A percentile compares a stretch with the other conserved stretches of the same genome.
Conservation (phyloP, 2,888 invertebrate genomes). For the Callinectes sapidus region DNA sequence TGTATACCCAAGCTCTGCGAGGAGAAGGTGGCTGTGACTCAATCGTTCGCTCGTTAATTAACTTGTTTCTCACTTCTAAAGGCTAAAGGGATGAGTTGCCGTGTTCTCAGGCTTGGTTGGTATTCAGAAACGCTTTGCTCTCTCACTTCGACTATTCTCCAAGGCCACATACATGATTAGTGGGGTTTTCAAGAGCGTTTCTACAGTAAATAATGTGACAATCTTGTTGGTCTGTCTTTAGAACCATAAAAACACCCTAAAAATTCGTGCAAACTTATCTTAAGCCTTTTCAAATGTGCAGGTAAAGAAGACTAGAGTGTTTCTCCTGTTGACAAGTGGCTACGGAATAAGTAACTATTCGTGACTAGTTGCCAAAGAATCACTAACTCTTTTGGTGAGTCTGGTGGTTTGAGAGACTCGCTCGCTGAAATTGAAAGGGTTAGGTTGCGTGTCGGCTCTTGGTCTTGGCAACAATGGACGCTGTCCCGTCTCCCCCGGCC, state of each 20-base stretch:
- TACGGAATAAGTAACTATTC: not conserved
- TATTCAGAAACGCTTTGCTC: not conserved
- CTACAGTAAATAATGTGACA: not conserved
- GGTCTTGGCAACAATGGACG: constrained; percentile 46
- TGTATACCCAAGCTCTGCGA: constrained; percentile 58
- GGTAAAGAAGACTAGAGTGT: too few relatives aligned
- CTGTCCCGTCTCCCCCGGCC: constrained; percentile 24
- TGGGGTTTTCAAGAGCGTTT: not conserved
- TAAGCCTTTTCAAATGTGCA: not conserved
- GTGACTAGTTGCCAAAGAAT: not conserved
- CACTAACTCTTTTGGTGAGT: constrained; percentile 41
- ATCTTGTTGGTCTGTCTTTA: not conserved
- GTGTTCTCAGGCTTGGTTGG: too few relatives aligned
- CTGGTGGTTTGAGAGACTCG: constrained; percentile 68
- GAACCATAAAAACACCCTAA: not conserved
- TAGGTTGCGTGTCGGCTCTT: constrained; percentile 68
- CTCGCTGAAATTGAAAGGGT: constrained; percentile 72
- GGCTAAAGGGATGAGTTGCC: too few relatives aligned
- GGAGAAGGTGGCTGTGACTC: not conserved
- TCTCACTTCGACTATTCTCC: not conserved
- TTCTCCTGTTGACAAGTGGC: too few relatives aligned
- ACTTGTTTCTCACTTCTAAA: not conserved
- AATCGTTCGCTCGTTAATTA: too few relatives aligned
- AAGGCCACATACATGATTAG: too few relatives aligned
- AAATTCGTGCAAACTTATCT: not conserved